phyloP scores from a whole-genome alignment of 2,888 invertebrate species.

The Theodoxus fluviatilis region DNA sequence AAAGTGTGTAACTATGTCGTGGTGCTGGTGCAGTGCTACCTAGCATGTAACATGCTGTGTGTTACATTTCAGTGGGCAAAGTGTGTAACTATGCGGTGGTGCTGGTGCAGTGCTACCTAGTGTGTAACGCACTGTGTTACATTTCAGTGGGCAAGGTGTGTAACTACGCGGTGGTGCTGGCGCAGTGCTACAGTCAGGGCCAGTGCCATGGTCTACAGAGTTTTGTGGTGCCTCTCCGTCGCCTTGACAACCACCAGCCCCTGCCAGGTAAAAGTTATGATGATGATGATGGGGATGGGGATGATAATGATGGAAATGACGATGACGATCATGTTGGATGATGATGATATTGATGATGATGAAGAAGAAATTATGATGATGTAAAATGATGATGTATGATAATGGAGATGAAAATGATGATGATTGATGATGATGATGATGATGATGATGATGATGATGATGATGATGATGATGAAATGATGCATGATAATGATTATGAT shows the following conservation, averaged over 20 bases:
- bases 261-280: constrained; percentile 67
- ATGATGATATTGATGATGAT: background rate
- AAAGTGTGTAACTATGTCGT: too few relatives aligned
- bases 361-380: too few relatives aligned
- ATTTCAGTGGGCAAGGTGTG: constrained; percentile 88
- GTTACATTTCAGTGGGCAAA: constrained; percentile 89
- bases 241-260: constrained; percentile 86
- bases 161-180: constrained; percentile 90
- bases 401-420: too few relatives aligned
- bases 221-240: constrained; percentile 89
- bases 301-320: background rate
- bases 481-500: too few relatives aligned
- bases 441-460: too few relatives aligned
- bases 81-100: constrained; percentile 91
- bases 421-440: too few relatives aligned
- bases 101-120: constrained; percentile 87
- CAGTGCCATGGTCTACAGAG: constrained; percentile 88
- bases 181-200: constrained; percentile 85
- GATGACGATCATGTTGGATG: background rate
- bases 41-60: too few relatives aligned
- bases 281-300: background rate
- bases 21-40: too few relatives aligned
- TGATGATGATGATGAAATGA: too few relatives aligned
- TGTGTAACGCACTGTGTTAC: background rate
- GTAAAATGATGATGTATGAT: too few relatives aligned